These are phyloP conservation scores for Acyrthosiphon pisum DNA, from an alignment of 1,140 invertebrate species.

Conservation along the genomic window DNA sequence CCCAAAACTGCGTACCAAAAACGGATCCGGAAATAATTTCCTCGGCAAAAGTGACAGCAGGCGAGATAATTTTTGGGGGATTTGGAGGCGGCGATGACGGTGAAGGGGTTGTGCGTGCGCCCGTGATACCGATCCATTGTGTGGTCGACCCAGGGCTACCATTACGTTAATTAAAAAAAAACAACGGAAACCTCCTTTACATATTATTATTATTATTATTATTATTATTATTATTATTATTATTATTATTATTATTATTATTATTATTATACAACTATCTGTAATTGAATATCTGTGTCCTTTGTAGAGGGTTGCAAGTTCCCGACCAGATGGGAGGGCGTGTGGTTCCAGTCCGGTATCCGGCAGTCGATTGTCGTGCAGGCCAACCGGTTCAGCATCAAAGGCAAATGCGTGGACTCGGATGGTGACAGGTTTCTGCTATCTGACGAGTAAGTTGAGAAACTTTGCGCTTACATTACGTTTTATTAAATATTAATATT, in stretches of 20 bases:
- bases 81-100: not conserved
- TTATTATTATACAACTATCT: not conserved
- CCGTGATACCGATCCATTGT: constrained; percentile 3
- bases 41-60: not conserved
- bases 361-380: constrained; percentile 73
- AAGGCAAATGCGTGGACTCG: constrained; percentile 76
- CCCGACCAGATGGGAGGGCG: constrained; percentile 75
- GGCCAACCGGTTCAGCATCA: constrained; percentile 74
- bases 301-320: constrained; percentile 73
- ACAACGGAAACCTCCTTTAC: not conserved
- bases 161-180: constrained; percentile 37
- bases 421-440: constrained; percentile 79
- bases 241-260: no score
- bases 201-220: not conserved
- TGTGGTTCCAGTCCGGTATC: constrained; percentile 80
- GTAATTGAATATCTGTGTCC: constrained; percentile 59
- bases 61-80: constrained; percentile 24
- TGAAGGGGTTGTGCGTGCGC: not conserved
- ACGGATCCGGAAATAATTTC: not conserved
- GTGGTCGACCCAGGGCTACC: not conserved
- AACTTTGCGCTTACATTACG: not conserved
- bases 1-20: not conserved
- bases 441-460: constrained; percentile 73
- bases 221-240: not conserved
- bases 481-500: not conserved